These are phyloP conservation scores for Ormyrus pomaceus DNA, from an alignment of 2,888 invertebrate species.

Conservation along the genomic window DNA sequence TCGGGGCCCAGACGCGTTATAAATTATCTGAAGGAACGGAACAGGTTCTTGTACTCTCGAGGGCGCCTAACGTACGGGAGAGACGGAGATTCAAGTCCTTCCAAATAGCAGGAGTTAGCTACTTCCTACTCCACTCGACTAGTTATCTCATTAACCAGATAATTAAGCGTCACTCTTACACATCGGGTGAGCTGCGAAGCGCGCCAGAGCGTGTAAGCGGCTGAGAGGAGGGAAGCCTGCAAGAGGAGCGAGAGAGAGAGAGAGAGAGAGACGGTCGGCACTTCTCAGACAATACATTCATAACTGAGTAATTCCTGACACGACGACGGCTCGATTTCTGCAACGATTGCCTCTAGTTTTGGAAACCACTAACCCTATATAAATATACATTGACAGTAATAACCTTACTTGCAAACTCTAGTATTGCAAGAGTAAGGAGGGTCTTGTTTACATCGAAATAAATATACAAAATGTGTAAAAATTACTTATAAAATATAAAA, in stretches of 20 bases:
- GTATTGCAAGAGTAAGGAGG: neutral
- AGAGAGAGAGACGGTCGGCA: conserved; percentile 55
- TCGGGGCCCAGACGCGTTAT: conserved; percentile 12
- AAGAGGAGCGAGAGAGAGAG: conserved; percentile 42
- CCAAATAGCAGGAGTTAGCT: conserved; percentile 56
- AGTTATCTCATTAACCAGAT: conserved; percentile 64
- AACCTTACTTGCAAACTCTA: too few relatives aligned
- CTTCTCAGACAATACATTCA: conserved; percentile 61
- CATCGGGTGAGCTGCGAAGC: too few relatives aligned
- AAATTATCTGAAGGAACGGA: conserved; percentile 32
- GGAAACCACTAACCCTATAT: too few relatives aligned
- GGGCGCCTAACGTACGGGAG: too few relatives aligned
- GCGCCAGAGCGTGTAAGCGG: too few relatives aligned
- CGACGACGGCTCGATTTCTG: conserved; percentile 51
- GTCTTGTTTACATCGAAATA: neutral
- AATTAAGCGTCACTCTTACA: conserved; percentile 61
- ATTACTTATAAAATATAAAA: too few relatives aligned
- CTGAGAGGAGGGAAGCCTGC: conserved; percentile 31
- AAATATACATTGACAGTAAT: too few relatives aligned
- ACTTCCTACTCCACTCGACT: conserved; percentile 48
- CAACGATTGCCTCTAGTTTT: conserved; percentile 34
- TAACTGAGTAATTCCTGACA: conserved; percentile 49
- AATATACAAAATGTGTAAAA: too few relatives aligned
- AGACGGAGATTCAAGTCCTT: conserved; percentile 24
- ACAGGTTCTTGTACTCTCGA: too few relatives aligned